A percentile compares a stretch with the other conserved stretches of the same genome.
phyloP scores from a whole-genome alignment of 2,888 invertebrate genomes.

The Heliconius charithonia region DNA sequence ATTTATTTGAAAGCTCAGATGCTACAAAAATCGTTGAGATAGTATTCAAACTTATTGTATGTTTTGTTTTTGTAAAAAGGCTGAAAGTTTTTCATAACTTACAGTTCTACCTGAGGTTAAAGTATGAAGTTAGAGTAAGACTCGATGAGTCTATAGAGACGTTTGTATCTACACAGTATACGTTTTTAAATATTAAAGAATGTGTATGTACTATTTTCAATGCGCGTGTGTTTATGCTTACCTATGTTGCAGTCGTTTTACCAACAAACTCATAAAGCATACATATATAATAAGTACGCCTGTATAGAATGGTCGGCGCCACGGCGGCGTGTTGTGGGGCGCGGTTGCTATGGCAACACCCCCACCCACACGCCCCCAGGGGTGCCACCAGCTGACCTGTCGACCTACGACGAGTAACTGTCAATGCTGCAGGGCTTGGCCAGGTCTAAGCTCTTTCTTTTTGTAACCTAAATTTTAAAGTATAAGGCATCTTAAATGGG shows the following conservation, averaged over 20 bases:
- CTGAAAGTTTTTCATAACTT: neutral
- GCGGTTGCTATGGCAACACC: constrained; percentile 71
- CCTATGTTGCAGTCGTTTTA: constrained; percentile 64
- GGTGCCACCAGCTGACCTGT: constrained; percentile 74
- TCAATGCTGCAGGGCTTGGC: constrained; percentile 58
- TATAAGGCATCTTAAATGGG: constrained; percentile 31
- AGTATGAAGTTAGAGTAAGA: neutral
- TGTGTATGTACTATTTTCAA: constrained; percentile 61
- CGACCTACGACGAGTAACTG: constrained; percentile 78
- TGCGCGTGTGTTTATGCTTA: constrained; percentile 43
- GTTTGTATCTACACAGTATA: constrained; percentile 48
- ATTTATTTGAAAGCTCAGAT: constrained; percentile 11
- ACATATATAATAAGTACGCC: constrained; percentile 67
- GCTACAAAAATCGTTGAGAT: constrained; percentile 3
- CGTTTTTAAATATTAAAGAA: constrained; percentile 71
- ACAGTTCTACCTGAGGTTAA: neutral
- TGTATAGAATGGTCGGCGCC: constrained; percentile 70
- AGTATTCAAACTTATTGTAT: neutral
- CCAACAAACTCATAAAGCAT: constrained; percentile 74
- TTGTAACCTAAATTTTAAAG: constrained; percentile 42
- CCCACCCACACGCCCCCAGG: constrained; percentile 52
- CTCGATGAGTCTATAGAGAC: neutral
- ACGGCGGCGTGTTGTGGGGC: constrained; percentile 81
- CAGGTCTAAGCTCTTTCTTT: constrained; percentile 47
- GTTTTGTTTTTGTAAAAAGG: neutral